These are phyloP conservation scores for Sinonovacula constricta DNA, from an alignment of 1,140 invertebrate genomes.

Conservation along the genomic window DNA sequence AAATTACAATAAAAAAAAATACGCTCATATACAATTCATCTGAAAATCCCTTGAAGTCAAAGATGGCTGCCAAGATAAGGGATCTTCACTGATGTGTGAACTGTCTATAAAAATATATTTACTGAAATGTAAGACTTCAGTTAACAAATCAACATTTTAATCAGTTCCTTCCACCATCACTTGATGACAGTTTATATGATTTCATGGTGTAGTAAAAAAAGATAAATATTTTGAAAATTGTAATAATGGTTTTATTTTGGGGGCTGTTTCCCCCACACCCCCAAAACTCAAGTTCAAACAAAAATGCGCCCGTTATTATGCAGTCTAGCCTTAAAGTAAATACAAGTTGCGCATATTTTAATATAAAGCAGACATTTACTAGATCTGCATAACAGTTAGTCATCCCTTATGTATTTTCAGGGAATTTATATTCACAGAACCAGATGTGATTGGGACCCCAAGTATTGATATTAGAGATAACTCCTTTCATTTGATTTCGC, in stretches of 20 bases:
- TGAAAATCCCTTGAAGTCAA: too few relatives aligned
- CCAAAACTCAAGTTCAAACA: not conserved
- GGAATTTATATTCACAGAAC: constrained; percentile 51
- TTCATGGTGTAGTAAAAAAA: too few relatives aligned
- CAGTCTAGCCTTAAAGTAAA: not conserved
- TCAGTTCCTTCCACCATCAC: too few relatives aligned
- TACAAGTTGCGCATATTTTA: not conserved
- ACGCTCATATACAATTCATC: too few relatives aligned
- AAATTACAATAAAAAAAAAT: too few relatives aligned
- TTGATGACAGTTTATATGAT: too few relatives aligned
- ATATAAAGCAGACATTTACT: not conserved
- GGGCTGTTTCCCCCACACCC: not conserved
- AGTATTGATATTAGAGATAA: constrained; percentile 35
- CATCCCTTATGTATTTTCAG: constrained; percentile 9
- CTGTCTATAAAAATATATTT: too few relatives aligned
- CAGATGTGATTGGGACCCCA: constrained; percentile 43
- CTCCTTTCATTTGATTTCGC: constrained; percentile 31
- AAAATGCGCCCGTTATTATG: not conserved
- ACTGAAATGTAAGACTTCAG: too few relatives aligned
- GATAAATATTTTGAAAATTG: too few relatives aligned
- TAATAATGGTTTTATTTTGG: not conserved
- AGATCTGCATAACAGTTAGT: not conserved
- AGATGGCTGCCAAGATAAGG: too few relatives aligned
- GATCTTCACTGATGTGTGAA: too few relatives aligned
- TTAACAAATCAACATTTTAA: too few relatives aligned